phyloP scores from a whole-genome alignment of 2,888 invertebrate genomes.

The Limenitis camilla region DNA sequence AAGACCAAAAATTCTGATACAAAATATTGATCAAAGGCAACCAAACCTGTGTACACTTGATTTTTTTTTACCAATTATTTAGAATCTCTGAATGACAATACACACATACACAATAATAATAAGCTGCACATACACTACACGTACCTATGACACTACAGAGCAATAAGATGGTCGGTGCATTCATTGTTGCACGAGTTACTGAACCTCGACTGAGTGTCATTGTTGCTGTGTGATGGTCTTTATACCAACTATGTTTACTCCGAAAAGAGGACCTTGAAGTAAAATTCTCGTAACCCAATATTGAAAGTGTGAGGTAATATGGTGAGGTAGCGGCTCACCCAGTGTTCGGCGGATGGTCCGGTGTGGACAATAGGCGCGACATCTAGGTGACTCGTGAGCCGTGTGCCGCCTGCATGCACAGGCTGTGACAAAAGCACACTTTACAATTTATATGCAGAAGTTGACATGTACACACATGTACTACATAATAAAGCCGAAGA shows the following conservation, averaged over 20 bases:
- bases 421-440: constrained; percentile 44
- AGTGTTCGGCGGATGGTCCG: constrained; percentile 49
- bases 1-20: no score
- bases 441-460: constrained; percentile 15
- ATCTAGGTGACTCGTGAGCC: constrained; percentile 68
- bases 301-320: constrained; percentile 73
- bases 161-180: constrained; percentile 50
- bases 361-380: constrained; percentile 70
- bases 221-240: constrained; percentile 62
- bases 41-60: no score
- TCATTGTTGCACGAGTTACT: constrained; percentile 61
- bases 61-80: no score
- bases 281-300: constrained; percentile 74
- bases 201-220: constrained; percentile 59
- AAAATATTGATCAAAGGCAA: no score
- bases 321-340: constrained; percentile 60
- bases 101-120: background rate
- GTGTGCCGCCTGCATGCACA: constrained; percentile 48
- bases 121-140: constrained; percentile 30
- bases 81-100: background rate
- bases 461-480: constrained; percentile 7
- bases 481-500: constrained; percentile 6
- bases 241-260: constrained; percentile 70
- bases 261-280: constrained; percentile 70
- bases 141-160: constrained; percentile 61